phyloP scores from a whole-genome alignment of 1,140 invertebrate species.

The Limonius californicus region DNA sequence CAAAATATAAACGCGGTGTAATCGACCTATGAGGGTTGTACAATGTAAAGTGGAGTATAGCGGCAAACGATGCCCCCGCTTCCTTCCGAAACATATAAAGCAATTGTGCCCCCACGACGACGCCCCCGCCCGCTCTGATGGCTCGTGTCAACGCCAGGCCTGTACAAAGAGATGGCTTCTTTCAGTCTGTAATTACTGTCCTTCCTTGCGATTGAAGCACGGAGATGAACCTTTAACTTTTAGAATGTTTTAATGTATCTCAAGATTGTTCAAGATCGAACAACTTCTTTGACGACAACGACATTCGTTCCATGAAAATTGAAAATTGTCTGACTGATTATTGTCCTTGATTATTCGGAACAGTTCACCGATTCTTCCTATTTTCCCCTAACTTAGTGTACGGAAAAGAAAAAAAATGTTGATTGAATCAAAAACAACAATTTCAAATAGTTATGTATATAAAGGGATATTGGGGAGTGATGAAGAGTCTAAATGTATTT shows the following conservation, averaged over 20 bases:
- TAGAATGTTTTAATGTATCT: background rate
- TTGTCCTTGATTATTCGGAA: too few relatives aligned
- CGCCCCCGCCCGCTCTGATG: conserved; percentile 25
- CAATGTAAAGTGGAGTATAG: conserved; percentile 3
- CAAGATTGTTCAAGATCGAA: background rate
- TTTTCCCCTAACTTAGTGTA: too few relatives aligned
- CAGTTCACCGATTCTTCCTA: too few relatives aligned
- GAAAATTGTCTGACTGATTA: too few relatives aligned
- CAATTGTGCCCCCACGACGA: conserved; percentile 35
- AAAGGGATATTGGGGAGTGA: too few relatives aligned
- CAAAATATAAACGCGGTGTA: too few relatives aligned
- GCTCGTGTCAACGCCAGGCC: conserved; percentile 35
- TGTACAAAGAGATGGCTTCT: conserved; percentile 39
- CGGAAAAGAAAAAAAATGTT: too few relatives aligned
- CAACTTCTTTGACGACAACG: background rate
- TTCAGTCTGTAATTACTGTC: conserved; percentile 38
- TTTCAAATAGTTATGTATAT: too few relatives aligned
- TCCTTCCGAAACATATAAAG: conserved; percentile 45
- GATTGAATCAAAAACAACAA: too few relatives aligned
- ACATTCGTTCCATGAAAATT: background rate
- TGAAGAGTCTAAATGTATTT: too few relatives aligned
- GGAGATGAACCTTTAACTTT: conserved; percentile 20
- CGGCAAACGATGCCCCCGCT: conserved; percentile 25
- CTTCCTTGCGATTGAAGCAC: conserved; percentile 31
- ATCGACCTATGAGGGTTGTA: background rate